Evolutionary conservation across 2,113 vertebrate species (phyloP), one percentile per base, ranked within the genome.

Genomic region (Nerophis ophidion): DNA sequence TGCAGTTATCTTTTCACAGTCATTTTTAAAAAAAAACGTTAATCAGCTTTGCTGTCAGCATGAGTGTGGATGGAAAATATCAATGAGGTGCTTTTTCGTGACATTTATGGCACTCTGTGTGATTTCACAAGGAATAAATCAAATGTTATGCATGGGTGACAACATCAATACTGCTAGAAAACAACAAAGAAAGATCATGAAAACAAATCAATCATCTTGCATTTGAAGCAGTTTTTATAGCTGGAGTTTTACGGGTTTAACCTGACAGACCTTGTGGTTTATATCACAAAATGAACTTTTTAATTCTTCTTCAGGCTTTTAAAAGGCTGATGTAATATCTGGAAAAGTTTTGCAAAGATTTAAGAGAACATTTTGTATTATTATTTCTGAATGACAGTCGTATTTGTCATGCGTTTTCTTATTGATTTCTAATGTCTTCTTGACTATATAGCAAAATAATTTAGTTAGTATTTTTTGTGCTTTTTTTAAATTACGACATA

Each of bases 71-170:
- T 16, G n/a, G 40, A 16, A 57, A 40, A 48, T 17, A 40, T n/a
- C 3, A 49, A 38, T 57, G 53, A 63, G 45, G 34, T 54, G 38
- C 53, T 19, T 26, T 26, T 3, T 26, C 26, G 6, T 48, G 5
- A 44, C 36, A 14, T 33, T 8, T 11, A 26, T 26, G 11, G 15
- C 45, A 19, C 52, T 49, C 44, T 33, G 33, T 56, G 60, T 57
- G 17, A 65, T 60, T 74, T 59, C 47, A 47, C 51, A 57, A 61
- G 34, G 48, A 55, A 61, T 53, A 47, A 66, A 70, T 71, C 49
- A 63, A 38, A 68, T 63, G 54, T 61, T 70, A 48, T 34, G 49
- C 50, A 63, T 66, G 48, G 48, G 57, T 72, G 71, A 57, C 73
- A 60, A 42, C 59, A 5, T 17, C 45, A 44, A 16, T 44, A 8